Evolutionary conservation across 1,140 invertebrate genomes (phyloP).

Genomic region (Druon quercuslanigerum): DNA sequence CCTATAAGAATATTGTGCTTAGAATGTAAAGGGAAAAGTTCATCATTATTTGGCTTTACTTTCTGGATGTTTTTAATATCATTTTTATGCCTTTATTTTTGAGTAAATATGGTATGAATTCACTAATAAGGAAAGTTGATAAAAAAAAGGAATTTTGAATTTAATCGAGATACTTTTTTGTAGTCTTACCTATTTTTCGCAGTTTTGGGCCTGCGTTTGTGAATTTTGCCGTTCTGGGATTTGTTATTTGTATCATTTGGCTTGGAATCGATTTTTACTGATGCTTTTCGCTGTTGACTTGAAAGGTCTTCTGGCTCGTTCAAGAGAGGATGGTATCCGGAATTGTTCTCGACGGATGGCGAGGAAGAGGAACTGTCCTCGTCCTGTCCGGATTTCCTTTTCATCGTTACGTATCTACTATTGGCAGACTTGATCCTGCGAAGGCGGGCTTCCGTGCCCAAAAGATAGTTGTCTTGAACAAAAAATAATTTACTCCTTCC

Average conservation of each 20-base stretch:
- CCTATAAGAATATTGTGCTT: too few species aligned
- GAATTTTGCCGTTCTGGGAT: slow-evolving; percentile 50
- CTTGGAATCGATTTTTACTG: slow-evolving; percentile 51
- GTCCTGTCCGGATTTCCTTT: slow-evolving; percentile 52
- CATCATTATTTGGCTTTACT: too few species aligned
- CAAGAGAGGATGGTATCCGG: slow-evolving; percentile 54
- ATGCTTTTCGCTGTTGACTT: slow-evolving; percentile 50
- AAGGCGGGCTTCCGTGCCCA: slow-evolving; percentile 78
- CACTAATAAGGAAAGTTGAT: too few species aligned
- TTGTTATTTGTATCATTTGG: slow-evolving; percentile 55
- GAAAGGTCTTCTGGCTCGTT: slow-evolving; percentile 58
- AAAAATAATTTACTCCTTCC: slow-evolving; percentile 34
- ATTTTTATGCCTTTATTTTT: too few species aligned
- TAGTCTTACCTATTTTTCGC: slow-evolving; percentile 69
- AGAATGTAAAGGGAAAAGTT: too few species aligned
- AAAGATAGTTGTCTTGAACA: slow-evolving; percentile 63
- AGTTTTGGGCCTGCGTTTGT: slow-evolving; percentile 67
- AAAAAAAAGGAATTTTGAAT: too few species aligned
- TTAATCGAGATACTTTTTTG: slow-evolving; percentile 25
- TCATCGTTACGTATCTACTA: slow-evolving; percentile 57
- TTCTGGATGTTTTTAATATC: too few species aligned
- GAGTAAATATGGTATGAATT: too few species aligned
- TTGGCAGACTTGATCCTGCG: slow-evolving; percentile 78
- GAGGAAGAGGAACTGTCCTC: slow-evolving; percentile 61
- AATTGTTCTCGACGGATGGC: slow-evolving; percentile 57